These are phyloP conservation scores for Mellilla xanthometata DNA, from an alignment of 2,888 invertebrate genomes.

Conservation along the genomic window DNA sequence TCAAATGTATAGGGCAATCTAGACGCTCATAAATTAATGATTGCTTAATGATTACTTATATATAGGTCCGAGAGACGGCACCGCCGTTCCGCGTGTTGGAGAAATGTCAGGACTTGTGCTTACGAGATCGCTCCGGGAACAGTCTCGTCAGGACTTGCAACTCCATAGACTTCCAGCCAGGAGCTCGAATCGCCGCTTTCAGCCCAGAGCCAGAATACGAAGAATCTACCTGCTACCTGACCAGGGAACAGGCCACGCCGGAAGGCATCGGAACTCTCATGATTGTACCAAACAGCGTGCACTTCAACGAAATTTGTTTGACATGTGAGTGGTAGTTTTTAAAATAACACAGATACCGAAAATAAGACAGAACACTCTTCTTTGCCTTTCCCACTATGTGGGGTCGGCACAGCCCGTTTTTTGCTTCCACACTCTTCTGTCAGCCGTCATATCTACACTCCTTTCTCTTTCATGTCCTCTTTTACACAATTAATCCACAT, in stretches of 20 bases:
- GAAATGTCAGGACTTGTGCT: conserved; percentile 93
- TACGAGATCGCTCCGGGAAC: conserved; percentile 91
- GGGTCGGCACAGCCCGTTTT: too few relatives aligned
- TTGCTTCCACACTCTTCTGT: too few relatives aligned
- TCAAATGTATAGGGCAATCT: too few relatives aligned
- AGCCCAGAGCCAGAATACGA: conserved; percentile 92
- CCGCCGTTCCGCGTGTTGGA: conserved; percentile 94
- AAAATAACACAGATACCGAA: too few relatives aligned
- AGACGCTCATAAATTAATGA: too few relatives aligned
- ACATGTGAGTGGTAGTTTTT: conserved; percentile 91
- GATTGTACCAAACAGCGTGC: conserved; percentile 93
- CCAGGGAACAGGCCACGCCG: conserved; percentile 92
- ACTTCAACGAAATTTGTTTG: conserved; percentile 94
- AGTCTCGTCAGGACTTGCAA: conserved; percentile 93
- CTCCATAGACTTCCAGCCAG: conserved; percentile 95
- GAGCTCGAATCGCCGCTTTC: conserved; percentile 91
- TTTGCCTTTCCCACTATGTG: too few relatives aligned
- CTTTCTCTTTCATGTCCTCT: too few relatives aligned
- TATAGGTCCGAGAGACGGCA: conserved; percentile 88
- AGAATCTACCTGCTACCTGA: conserved; percentile 93
- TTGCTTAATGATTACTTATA: conserved; percentile 3
- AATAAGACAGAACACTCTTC: too few relatives aligned
- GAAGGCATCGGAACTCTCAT: conserved; percentile 95
- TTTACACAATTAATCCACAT: too few relatives aligned
- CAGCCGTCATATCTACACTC: too few relatives aligned